Conservation (phyloP, 2,797 vertebrate species). For the Karalla daura region DNA sequence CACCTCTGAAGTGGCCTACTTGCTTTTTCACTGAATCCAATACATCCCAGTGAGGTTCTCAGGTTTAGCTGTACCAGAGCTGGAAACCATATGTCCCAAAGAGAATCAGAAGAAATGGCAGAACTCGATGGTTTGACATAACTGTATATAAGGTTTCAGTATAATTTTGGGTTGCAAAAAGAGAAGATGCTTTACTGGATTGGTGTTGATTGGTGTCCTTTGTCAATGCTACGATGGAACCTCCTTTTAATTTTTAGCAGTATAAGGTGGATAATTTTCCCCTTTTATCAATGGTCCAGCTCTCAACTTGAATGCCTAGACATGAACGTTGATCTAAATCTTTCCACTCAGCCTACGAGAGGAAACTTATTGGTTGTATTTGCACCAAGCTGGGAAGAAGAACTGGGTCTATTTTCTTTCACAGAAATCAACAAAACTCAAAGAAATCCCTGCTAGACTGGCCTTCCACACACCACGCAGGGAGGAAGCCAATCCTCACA, state of each 20-base stretch:
- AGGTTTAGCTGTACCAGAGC: background rate
- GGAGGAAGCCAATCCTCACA: conserved; percentile 52
- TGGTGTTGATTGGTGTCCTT: too few species aligned
- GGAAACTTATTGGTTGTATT: conserved; percentile 23
- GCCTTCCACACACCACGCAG: conserved; percentile 33
- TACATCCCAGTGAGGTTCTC: background rate
- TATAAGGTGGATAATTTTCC: background rate
- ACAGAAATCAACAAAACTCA: conserved; percentile 20
- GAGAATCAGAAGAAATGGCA: background rate
- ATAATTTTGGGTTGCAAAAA: too few species aligned
- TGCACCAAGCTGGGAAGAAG: background rate
- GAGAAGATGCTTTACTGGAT: too few species aligned
- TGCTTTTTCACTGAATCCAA: too few species aligned
- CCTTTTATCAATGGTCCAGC: background rate
- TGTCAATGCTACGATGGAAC: too few species aligned
- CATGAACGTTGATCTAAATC: background rate
- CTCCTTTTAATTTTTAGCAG: background rate
- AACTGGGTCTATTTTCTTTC: conserved; percentile 29
- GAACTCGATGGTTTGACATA: too few species aligned
- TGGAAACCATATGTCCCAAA: background rate
- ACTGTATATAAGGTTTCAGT: too few species aligned
- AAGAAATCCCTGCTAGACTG: conserved; percentile 28
- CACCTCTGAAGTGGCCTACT: background rate
- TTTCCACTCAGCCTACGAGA: background rate
- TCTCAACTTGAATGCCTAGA: background rate